Percentiles rank a stretch among this genome's conserved stretches.
Conservation (phyloP, 2,797 vertebrate species). For the Antrozous pallidus region DNA sequence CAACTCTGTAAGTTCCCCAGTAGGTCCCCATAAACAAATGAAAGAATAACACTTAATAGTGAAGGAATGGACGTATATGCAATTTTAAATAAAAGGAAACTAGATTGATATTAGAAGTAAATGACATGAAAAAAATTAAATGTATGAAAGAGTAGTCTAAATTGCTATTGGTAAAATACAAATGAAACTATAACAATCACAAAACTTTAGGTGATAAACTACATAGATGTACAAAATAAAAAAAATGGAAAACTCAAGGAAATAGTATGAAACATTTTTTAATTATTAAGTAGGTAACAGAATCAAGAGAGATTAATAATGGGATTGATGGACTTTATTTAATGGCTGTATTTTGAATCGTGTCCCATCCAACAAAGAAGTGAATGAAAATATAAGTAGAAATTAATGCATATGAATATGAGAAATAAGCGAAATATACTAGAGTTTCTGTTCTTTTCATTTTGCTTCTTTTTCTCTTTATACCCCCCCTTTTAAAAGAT, state of each 20-base stretch:
- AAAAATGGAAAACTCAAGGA: neutral
- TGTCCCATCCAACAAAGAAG: conserved; percentile 4
- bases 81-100: conserved; percentile 4
- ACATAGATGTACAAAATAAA: neutral
- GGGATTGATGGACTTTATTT: neutral
- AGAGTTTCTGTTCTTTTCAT: neutral
- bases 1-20: neutral
- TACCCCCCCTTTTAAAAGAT: neutral
- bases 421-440: neutral
- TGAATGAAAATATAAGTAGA: neutral
- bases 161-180: neutral
- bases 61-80: neutral
- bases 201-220: neutral
- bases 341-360: conserved; percentile 39
- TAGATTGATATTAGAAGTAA: neutral
- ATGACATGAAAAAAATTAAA: neutral
- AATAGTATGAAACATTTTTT: conserved; percentile 13
- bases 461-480: neutral
- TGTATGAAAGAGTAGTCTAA: neutral
- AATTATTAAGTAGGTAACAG: neutral
- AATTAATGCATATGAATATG: neutral
- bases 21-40: neutral
- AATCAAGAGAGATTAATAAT: neutral
- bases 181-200: neutral
- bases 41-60: neutral